A percentile compares a stretch with the other conserved stretches of the same genome.
Conservation (phyloP, 2,888 invertebrate genomes). For the Pseudococcus jackbeardsleyi region DNA sequence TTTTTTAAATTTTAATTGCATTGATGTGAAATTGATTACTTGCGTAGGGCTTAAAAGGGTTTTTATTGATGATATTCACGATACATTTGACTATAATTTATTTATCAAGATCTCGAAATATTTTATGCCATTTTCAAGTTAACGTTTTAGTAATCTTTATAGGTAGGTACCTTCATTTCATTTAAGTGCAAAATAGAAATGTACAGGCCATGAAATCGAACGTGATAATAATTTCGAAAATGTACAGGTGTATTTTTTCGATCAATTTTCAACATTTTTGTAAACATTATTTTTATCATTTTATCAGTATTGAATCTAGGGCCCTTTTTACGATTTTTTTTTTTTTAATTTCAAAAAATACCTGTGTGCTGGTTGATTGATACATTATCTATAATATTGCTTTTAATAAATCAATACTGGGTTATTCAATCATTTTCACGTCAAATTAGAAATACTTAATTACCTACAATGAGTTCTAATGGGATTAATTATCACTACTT, state of each 20-base stretch:
- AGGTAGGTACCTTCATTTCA: no score
- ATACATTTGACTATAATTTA: not conserved
- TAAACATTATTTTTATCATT: no score
- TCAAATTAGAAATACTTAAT: not conserved
- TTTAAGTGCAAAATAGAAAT: no score
- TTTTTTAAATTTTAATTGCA: not conserved
- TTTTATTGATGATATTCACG: not conserved
- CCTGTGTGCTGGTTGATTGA: not conserved
- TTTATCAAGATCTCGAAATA: not conserved
- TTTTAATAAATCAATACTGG: not conserved
- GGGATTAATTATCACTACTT: not conserved
- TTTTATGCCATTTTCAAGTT: not conserved
- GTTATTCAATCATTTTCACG: not conserved
- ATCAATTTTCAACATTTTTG: no score
- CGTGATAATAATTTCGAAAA: no score
- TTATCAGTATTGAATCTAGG: not conserved
- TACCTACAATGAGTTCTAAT: not conserved
- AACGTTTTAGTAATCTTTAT: not conserved
- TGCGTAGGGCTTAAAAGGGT: not conserved
- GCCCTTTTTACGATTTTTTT: not conserved
- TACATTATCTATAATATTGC: not conserved
- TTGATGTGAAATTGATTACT: conserved; percentile 3
- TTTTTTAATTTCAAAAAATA: not conserved
- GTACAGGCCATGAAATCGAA: no score
- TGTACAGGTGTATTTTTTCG: no score